Evolutionary conservation across 2,113 vertebrate species (phyloP).

Genomic region (Megaleporinus macrocephalus): DNA sequence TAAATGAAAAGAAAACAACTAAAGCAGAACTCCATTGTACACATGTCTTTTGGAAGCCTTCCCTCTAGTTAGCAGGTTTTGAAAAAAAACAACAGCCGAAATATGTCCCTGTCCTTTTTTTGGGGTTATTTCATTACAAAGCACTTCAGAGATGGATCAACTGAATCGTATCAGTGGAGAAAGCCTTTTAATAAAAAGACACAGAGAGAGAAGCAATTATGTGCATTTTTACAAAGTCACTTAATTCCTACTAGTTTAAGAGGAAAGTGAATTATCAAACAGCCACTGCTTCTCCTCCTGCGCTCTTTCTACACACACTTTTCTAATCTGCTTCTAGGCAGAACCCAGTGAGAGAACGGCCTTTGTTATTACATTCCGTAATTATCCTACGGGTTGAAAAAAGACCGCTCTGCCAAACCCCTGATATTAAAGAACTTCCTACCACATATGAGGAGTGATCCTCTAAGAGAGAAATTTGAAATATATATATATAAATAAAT

Average conservation of each 20-base stretch:
- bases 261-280: slow-evolving; percentile 56
- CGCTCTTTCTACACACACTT: slow-evolving; percentile 34
- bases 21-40: neutral
- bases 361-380: slow-evolving; percentile 38
- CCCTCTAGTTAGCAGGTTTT: neutral
- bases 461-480: neutral
- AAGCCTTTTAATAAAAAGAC: slow-evolving; percentile 47
- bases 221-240: slow-evolving; percentile 50
- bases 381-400: slow-evolving; percentile 41
- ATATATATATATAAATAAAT: no score
- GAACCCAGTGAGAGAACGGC: slow-evolving; percentile 20
- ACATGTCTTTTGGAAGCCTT: neutral
- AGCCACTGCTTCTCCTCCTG: slow-evolving; percentile 30
- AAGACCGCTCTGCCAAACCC: slow-evolving; percentile 12
- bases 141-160: slow-evolving; percentile 46
- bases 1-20: slow-evolving; percentile 2
- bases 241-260: slow-evolving; percentile 49
- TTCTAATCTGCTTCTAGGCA: slow-evolving; percentile 52
- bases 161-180: slow-evolving; percentile 42
- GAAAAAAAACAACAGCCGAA: slow-evolving; percentile 22
- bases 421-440: slow-evolving; percentile 33
- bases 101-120: neutral
- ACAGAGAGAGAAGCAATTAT: slow-evolving; percentile 38
- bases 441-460: neutral
- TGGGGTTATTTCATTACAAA: slow-evolving; percentile 38